phyloP scores from a whole-genome alignment of 2,888 invertebrate species.

The Lasioglossum oenotherae region DNA sequence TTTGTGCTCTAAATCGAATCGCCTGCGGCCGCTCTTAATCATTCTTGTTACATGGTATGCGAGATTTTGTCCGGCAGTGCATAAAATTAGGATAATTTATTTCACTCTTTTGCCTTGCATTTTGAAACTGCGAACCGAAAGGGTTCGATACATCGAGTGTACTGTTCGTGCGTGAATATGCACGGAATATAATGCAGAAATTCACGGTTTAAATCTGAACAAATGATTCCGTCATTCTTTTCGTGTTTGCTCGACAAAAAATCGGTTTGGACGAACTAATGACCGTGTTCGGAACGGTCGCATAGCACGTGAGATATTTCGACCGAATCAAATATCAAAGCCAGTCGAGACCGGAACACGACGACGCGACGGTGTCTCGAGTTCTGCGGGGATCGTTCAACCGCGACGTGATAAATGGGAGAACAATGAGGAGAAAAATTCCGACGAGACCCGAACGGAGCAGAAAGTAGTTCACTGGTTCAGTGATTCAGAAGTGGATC shows the following conservation, averaged over 20 bases:
- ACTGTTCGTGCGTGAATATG: no score
- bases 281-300: neutral
- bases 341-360: neutral
- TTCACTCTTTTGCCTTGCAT: no score
- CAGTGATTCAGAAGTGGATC: conserved; percentile 16
- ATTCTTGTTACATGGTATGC: neutral
- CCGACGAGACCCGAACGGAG: conserved; percentile 7
- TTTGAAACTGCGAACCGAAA: no score
- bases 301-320: neutral
- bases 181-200: neutral
- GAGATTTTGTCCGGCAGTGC: neutral
- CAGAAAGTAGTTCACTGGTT: conserved; percentile 14
- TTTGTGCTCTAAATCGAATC: conserved; percentile 4
- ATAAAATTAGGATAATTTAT: neutral
- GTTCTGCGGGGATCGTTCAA: neutral
- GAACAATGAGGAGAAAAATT: conserved; percentile 12
- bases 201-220: neutral
- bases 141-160: no score
- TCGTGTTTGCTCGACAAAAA: neutral
- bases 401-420: conserved; percentile 3
- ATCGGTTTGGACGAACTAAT: neutral
- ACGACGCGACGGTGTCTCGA: neutral
- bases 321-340: neutral
- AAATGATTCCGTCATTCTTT: neutral
- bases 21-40: neutral